Evolutionary conservation across 1,140 invertebrate genomes (phyloP), one percentile per base, ranked within the genome.

Genomic region (Drosophila chauvacae): DNA sequence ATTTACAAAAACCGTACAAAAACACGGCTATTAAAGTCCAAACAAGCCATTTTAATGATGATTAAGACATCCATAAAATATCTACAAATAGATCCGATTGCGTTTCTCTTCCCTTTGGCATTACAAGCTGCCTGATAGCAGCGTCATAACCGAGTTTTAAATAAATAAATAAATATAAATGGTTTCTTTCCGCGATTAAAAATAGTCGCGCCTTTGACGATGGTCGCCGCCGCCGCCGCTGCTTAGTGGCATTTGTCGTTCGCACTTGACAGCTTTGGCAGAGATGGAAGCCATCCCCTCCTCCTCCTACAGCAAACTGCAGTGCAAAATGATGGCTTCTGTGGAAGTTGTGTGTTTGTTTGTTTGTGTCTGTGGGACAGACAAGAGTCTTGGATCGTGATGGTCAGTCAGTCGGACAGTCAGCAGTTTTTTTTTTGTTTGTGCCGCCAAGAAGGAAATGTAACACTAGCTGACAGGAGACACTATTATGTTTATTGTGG

Each of bases 181-280:
- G 72, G 59, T 87, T 77, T 87, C 76, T 87, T 87, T 87, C 72
- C 84, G 83, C 58, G 69, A 56, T 84, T 88, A 88, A 81, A 88
- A 88, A 88, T 88, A 88, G 80, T 64, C 16, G 58, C 56, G 72
- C 61, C 76, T 72, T 85, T 68, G 83, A 68, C 59, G 76, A 48
- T 47, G 70, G 58, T 3, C 23, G 23, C 65, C 61, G 70, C 39
- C 37, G 58, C 35, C 35, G 53, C 5, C 20, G 53, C 77, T 87
- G 80, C 53, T 88, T 88, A 88, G 84, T 88, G 84, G 84, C 84
- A 88, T 88, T 88, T 88, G 84, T 72, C 77, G 84, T 61, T 88
- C 64, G 71, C 63, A 87, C 77, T 75, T 90, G 85, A 90, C 84
- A 88, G 77, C 70, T 77, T 61, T 59, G 60, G 61, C 75, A 79